Conservation (phyloP, 2,113 vertebrate genomes). For the Calonectris borealis region DNA sequence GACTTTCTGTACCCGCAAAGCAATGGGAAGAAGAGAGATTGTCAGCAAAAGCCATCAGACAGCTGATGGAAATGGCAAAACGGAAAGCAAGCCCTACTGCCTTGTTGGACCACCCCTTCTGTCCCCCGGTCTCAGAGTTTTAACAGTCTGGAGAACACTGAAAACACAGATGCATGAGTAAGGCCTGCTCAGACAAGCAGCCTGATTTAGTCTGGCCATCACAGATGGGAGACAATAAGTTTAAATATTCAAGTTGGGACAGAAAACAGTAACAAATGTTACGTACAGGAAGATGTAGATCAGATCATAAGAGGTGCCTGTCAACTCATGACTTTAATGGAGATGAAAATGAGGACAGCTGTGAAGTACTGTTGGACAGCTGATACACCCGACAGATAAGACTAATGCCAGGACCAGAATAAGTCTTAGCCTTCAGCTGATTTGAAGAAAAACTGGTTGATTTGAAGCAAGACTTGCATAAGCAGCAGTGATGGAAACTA, state of each 20-base stretch:
- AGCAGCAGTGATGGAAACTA: neutral
- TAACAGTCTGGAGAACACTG: neutral
- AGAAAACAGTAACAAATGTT: neutral
- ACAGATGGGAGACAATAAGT: neutral
- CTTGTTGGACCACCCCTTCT: neutral
- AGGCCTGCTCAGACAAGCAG: neutral
- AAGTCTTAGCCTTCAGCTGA: neutral
- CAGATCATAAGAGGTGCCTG: neutral
- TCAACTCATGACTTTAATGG: neutral
- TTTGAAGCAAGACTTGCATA: neutral
- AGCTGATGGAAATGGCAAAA: neutral
- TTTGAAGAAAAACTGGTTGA: neutral
- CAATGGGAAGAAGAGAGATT: neutral
- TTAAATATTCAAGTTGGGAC: neutral
- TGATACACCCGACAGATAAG: neutral
- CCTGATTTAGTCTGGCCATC: neutral
- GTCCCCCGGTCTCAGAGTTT: neutral
- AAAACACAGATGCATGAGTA: neutral
- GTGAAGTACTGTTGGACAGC: neutral
- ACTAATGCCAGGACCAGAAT: neutral
- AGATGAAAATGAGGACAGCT: neutral
- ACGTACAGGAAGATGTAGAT: neutral
- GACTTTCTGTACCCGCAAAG: neutral
- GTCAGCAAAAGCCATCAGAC: neutral
- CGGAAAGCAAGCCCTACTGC: neutral